Conservation (phyloP, 1,140 invertebrate species). For the Sinonovacula constricta region DNA sequence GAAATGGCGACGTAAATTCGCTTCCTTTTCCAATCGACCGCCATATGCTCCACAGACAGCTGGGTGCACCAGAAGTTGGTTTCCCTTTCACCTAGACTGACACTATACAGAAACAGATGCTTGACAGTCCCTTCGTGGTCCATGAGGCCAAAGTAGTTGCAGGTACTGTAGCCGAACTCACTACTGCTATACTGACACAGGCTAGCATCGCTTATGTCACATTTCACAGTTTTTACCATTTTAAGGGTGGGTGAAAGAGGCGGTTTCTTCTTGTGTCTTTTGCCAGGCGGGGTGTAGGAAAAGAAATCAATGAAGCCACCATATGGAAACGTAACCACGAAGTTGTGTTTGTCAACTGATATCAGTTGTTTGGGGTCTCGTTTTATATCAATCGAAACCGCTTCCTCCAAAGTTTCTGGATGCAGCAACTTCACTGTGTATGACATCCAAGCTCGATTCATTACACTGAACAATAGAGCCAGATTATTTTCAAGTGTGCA, state of each 20-base stretch:
- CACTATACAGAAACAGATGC: conserved; percentile 41
- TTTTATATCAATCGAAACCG: conserved; percentile 28
- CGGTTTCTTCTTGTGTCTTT: conserved; percentile 26
- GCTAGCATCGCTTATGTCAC: conserved; percentile 28
- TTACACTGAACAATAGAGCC: conserved; percentile 29
- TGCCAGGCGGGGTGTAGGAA: conserved; percentile 24
- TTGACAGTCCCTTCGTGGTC: conserved; percentile 33
- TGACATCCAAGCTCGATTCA: conserved; percentile 38
- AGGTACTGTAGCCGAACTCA: conserved; percentile 32
- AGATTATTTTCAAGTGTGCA: conserved; percentile 43
- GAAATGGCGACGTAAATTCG: conserved; percentile 24
- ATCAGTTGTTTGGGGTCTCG: conserved; percentile 29
- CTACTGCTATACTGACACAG: conserved; percentile 31
- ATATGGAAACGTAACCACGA: conserved; percentile 39
- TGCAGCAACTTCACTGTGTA: conserved; percentile 12
- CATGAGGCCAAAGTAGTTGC: conserved; percentile 39
- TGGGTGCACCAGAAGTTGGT: conserved; percentile 37
- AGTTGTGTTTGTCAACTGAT: conserved; percentile 28
- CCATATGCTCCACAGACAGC: conserved; percentile 3
- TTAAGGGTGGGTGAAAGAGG: conserved; percentile 3
- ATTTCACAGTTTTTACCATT: conserved; percentile 42
- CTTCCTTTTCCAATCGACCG: conserved; percentile 40
- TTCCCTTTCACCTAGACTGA: conserved; percentile 33
- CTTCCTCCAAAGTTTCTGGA: conserved; percentile 31
- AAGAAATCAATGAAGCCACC: conserved; percentile 45